Evolutionary conservation across 2,888 invertebrate species (phyloP).

Genomic region (Catocala fraxini): DNA sequence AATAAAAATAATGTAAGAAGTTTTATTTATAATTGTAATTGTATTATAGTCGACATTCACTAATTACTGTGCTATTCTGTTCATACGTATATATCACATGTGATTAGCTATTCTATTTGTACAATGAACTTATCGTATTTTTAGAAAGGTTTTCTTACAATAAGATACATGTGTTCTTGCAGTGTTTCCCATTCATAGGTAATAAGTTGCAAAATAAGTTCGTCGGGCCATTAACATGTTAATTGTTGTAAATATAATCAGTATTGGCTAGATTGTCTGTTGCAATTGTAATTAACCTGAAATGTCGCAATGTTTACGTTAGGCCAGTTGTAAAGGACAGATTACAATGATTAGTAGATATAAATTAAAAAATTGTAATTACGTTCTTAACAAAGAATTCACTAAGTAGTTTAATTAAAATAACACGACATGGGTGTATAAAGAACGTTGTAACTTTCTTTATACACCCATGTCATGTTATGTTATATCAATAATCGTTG

Average conservation of each 20-base stretch:
- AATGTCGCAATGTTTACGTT: constrained; percentile 36
- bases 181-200: background rate
- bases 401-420: constrained; percentile 13
- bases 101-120: too few species aligned
- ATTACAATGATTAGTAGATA: constrained; percentile 9
- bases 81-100: too few species aligned
- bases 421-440: constrained; percentile 4
- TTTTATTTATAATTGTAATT: constrained; percentile 8
- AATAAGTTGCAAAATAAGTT: constrained; percentile 11
- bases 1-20: background rate
- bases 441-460: too few species aligned
- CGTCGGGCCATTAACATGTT: constrained; percentile 22
- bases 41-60: background rate
- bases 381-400: constrained; percentile 9
- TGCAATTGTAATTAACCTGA: constrained; percentile 30
- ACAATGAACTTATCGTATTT: too few species aligned
- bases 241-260: constrained; percentile 44
- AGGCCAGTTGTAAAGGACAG: constrained; percentile 14
- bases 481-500: constrained; percentile 45
- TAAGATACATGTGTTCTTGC: background rate
- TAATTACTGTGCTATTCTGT: too few species aligned
- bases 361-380: constrained; percentile 18
- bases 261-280: constrained; percentile 41
- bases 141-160: too few species aligned
- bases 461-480: too few species aligned